phyloP scores from a whole-genome alignment of 2,797 vertebrate species.

The Pelochelys cantorii region DNA sequence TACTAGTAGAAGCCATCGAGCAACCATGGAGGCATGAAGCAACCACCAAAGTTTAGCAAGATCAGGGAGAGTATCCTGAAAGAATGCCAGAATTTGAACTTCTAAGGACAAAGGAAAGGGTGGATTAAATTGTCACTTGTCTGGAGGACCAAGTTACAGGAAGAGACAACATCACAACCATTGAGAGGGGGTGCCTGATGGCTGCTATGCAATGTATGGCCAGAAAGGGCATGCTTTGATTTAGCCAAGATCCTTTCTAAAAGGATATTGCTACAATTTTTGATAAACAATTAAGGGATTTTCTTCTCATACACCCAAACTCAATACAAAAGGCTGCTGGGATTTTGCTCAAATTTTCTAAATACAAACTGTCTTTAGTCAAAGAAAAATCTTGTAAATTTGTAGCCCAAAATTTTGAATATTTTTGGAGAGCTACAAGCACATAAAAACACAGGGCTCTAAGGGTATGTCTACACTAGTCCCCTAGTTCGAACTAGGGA shows the following conservation, averaged over 20 bases:
- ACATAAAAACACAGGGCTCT: background rate
- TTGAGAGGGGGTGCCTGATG: too few species aligned
- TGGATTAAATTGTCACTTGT: background rate
- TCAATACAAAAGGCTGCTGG: background rate
- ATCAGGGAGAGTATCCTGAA: background rate
- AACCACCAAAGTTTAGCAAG: background rate
- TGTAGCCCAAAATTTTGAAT: background rate
- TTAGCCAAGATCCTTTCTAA: background rate
- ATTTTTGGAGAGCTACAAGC: background rate
- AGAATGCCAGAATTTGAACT: background rate
- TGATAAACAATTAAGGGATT: background rate
- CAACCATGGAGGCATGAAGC: background rate
- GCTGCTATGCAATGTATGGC: background rate
- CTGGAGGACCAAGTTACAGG: background rate
- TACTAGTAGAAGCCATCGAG: background rate
- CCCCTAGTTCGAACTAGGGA: too few species aligned
- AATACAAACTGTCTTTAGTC: background rate
- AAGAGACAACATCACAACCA: background rate
- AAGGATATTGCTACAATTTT: background rate
- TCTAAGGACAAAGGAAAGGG: background rate
- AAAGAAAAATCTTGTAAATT: background rate
- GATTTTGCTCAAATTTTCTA: background rate
- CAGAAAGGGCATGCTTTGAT: background rate
- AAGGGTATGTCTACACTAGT: too few species aligned
- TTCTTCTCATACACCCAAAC: background rate